Conservation (phyloP, 2,797 vertebrate species). For the Distichodus sexfasciatus region DNA sequence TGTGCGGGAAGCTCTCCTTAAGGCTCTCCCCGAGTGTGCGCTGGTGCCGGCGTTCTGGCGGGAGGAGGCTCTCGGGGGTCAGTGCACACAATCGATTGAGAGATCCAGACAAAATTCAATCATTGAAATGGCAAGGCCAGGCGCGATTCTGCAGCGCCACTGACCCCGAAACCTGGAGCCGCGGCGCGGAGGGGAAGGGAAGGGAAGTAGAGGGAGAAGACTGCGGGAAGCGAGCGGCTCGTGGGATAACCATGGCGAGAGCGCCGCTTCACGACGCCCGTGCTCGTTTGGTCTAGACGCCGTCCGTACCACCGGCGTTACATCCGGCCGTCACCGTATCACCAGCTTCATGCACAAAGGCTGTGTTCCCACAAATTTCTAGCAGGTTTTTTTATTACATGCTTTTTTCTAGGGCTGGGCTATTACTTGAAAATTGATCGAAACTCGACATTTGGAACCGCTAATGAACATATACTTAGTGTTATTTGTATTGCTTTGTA, state of each 20-base stretch:
- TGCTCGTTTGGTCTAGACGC: constrained; percentile 43
- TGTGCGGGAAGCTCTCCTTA: constrained; percentile 25
- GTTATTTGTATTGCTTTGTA: no score
- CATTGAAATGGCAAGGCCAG: constrained; percentile 72
- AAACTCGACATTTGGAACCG: no score
- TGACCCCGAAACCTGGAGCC: constrained; percentile 69
- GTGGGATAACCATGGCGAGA: constrained; percentile 68
- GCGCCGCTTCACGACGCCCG: constrained; percentile 31
- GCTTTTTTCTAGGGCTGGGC: no score
- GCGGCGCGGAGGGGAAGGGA: constrained; percentile 8
- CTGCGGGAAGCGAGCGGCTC: constrained; percentile 41
- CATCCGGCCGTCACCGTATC: constrained; percentile 20
- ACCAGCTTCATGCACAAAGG: constrained; percentile 26
- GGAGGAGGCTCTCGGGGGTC: constrained; percentile 69
- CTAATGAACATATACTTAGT: no score
- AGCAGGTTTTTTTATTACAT: no score
- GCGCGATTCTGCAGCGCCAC: constrained; percentile 55
- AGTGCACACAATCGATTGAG: constrained; percentile 72
- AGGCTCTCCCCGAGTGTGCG: constrained; percentile 41
- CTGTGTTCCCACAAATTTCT: no score
- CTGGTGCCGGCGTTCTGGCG: constrained; percentile 53
- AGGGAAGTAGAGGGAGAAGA: not conserved
- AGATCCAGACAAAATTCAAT: constrained; percentile 73
- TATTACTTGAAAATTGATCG: no score
- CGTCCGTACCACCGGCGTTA: constrained; percentile 52